phyloP scores from a whole-genome alignment of 2,797 vertebrate genomes.

The Characodon lateralis region DNA sequence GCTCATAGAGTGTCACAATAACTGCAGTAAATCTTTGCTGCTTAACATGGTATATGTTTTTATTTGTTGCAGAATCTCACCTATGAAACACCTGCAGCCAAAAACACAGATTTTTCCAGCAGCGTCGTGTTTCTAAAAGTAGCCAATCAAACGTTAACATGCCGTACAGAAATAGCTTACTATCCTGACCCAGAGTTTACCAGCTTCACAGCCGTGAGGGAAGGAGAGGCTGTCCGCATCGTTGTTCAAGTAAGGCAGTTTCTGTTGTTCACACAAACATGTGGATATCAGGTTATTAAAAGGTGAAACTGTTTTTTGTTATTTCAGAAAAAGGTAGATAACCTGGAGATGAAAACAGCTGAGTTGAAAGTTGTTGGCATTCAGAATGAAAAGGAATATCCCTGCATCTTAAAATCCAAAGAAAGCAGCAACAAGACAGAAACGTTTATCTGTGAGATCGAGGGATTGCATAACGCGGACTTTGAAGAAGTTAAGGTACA shows the following conservation, averaged over 20 bases:
- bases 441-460: conserved; percentile 66
- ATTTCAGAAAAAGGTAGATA: conserved; percentile 87
- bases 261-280: background rate
- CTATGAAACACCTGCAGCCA: conserved; percentile 42
- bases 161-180: conserved; percentile 76
- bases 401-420: conserved; percentile 67
- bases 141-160: conserved; percentile 77
- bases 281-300: background rate
- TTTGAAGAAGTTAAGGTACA: conserved; percentile 63
- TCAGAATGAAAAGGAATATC: conserved; percentile 30
- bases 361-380: conserved; percentile 82
- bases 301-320: conserved; percentile 11
- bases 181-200: conserved; percentile 86
- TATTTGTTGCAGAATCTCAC: conserved; percentile 45
- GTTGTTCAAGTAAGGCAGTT: conserved; percentile 66
- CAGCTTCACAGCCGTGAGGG: conserved; percentile 66
- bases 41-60: background rate
- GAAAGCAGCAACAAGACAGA: conserved; percentile 43
- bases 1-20: too few species aligned
- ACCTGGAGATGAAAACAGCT: conserved; percentile 76
- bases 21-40: background rate
- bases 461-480: accelerated
- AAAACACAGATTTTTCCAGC: background rate
- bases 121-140: conserved; percentile 73
- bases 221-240: conserved; percentile 26